These are phyloP conservation scores for Torymus aiolomorphi DNA, from an alignment of 2,888 invertebrate genomes.

Conservation along the genomic window DNA sequence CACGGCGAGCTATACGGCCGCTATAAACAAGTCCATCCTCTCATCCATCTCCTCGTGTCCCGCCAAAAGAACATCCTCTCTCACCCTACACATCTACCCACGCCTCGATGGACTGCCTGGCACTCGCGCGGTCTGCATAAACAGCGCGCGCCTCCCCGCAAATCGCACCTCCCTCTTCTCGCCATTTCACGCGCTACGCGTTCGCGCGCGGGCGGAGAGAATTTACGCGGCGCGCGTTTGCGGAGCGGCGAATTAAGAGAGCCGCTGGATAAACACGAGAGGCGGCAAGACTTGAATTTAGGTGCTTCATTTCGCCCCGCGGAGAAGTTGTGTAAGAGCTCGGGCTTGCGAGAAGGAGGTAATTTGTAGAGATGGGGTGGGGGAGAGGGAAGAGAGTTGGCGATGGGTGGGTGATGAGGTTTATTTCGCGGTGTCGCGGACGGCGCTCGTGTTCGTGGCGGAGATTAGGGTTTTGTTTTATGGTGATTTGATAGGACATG, in stretches of 20 bases:
- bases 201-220: neutral
- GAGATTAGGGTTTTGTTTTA: no score
- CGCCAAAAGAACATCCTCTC: no score
- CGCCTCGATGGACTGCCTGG: no score
- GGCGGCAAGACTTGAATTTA: constrained; percentile 28
- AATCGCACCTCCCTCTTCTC: constrained; percentile 14
- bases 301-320: constrained; percentile 26
- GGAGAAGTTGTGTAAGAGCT: neutral
- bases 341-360: neutral
- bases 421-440: no score
- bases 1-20: neutral
- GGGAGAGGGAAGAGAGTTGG: no score
- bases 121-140: constrained; percentile 9
- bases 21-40: neutral
- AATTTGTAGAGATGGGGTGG: neutral
- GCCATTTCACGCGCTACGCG: constrained; percentile 44
- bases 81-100: no score
- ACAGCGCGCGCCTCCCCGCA: constrained; percentile 17
- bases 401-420: no score
- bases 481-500: no score
- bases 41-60: neutral
- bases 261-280: constrained; percentile 14
- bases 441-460: no score
- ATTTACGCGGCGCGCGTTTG: constrained; percentile 28
- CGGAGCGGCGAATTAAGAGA: constrained; percentile 35